Conservation (phyloP, 1,140 invertebrate species). For the Atta colombica region DNA sequence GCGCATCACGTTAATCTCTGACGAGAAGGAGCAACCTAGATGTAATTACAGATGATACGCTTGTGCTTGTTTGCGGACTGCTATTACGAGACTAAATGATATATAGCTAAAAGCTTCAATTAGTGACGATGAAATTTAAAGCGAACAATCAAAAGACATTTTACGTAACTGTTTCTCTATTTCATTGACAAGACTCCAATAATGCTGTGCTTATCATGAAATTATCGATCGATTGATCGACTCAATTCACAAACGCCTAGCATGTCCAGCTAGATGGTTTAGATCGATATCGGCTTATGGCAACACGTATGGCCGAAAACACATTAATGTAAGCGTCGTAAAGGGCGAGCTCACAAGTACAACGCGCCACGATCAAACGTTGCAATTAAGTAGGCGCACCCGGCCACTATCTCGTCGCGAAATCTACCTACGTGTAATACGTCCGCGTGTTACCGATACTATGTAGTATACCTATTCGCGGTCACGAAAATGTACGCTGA, state of each 20-base stretch:
- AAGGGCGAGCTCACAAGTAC: conserved; percentile 75
- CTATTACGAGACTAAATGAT: conserved; percentile 42
- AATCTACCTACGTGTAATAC: conserved; percentile 64
- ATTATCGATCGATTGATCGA: conserved; percentile 50
- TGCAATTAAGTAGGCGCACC: conserved; percentile 78
- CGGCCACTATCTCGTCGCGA: conserved; percentile 66
- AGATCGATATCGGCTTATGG: conserved; percentile 55
- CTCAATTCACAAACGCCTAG: conserved; percentile 21
- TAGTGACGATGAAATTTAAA: not conserved
- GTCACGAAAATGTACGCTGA: conserved; percentile 71
- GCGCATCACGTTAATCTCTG: not conserved
- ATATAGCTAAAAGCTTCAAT: conserved; percentile 45
- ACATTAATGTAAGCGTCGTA: conserved; percentile 63
- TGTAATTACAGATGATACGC: conserved; percentile 22
- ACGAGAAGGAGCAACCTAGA: conserved; percentile 41
- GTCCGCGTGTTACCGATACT: conserved; percentile 42
- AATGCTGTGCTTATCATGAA: not conserved
- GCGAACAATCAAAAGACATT: not conserved
- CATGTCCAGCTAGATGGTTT: not conserved
- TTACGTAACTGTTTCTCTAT: conserved; percentile 32
- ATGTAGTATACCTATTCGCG: conserved; percentile 54
- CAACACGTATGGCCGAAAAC: conserved; percentile 27
- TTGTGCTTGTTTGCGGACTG: conserved; percentile 29
- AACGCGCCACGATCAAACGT: conserved; percentile 76
- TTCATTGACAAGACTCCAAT: not conserved